phyloP scores from a whole-genome alignment of 1,140 invertebrate genomes.

The Camponotus pennsylvanicus region DNA sequence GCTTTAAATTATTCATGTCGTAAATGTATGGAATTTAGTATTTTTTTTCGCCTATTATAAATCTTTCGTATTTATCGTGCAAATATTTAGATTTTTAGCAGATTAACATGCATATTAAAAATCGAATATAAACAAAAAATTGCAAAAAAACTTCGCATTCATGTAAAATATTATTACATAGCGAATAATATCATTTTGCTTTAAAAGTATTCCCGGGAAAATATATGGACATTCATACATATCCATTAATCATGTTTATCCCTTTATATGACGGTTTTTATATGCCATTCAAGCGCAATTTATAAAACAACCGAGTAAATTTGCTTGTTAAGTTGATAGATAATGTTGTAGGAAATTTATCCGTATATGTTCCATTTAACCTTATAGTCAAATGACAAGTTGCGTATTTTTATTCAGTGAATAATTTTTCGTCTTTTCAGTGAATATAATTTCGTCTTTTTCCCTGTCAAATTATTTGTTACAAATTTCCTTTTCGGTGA shows the following conservation, averaged over 20 bases:
- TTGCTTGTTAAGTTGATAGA: conserved; percentile 24
- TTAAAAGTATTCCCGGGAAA: conserved; percentile 8
- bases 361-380: neutral
- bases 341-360: conserved; percentile 39
- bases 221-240: neutral
- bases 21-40: neutral
- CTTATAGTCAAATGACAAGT: conserved; percentile 15
- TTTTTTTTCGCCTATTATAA: neutral
- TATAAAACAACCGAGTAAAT: conserved; percentile 44
- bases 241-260: neutral
- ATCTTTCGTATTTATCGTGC: neutral
- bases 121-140: neutral
- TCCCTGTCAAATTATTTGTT: neutral
- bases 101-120: neutral
- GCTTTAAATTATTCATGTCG: neutral
- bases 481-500: neutral
- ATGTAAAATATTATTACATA: neutral
- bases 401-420: neutral
- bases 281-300: conserved; percentile 24
- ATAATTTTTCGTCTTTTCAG: neutral
- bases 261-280: conserved; percentile 26
- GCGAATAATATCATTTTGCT: neutral
- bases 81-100: conserved; percentile 2
- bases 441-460: neutral
- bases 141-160: neutral